A percentile compares a stretch with the other conserved stretches of the same genome.
phyloP scores from a whole-genome alignment of 2,113 vertebrate species.

The Loxodonta africana region DNA sequence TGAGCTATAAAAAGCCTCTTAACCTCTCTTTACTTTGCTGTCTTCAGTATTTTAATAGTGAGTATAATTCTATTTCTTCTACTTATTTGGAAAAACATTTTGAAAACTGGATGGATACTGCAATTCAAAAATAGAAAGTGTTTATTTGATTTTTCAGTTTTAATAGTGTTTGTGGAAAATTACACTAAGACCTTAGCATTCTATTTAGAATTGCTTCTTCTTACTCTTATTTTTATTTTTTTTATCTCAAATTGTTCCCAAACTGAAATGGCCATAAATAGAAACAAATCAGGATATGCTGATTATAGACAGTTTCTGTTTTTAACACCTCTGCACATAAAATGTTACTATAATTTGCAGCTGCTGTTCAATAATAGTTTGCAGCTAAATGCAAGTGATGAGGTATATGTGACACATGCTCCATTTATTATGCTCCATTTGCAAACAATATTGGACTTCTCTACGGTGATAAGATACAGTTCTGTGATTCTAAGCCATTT shows the following conservation, averaged over 20 bases:
- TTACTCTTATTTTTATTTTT: neutral
- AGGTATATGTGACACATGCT: neutral
- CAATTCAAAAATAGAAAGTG: constrained; percentile 44
- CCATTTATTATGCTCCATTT: neutral
- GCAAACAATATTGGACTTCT: neutral
- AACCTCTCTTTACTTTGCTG: constrained; percentile 72
- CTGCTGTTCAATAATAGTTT: constrained; percentile 63
- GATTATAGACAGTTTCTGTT: constrained; percentile 31
- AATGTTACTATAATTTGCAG: constrained; percentile 32
- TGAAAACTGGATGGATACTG: constrained; percentile 14
- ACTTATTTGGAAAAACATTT: constrained; percentile 55
- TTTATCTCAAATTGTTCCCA: constrained; percentile 14
- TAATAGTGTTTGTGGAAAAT: constrained; percentile 26
- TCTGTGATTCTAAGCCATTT: constrained; percentile 39
- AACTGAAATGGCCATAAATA: neutral
- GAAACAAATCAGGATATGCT: constrained; percentile 45
- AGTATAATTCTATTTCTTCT: constrained; percentile 69
- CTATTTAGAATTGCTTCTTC: constrained; percentile 16
- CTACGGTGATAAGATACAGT: neutral
- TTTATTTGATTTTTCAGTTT: constrained; percentile 60
- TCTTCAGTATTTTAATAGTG: constrained; percentile 79
- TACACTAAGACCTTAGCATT: constrained; percentile 6
- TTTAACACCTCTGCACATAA: constrained; percentile 47
- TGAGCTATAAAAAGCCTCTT: constrained; percentile 49
- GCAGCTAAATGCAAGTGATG: constrained; percentile 47